These are phyloP conservation scores for Synergus umbraculus DNA, from an alignment of 2,888 invertebrate genomes.

Conservation along the genomic window DNA sequence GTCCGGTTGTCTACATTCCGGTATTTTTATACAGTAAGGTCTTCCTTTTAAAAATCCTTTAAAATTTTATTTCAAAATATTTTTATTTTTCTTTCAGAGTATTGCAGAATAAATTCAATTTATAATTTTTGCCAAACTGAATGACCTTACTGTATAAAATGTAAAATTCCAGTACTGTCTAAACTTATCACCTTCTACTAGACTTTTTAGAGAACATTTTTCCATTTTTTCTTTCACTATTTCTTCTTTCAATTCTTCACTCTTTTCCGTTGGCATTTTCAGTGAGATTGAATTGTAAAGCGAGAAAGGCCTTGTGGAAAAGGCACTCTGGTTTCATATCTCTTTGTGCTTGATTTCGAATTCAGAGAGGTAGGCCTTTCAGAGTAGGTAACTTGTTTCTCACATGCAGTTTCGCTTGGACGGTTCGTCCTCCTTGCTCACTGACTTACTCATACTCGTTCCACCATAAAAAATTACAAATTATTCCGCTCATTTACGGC, in stretches of 20 bases:
- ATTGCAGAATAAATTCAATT: neutral
- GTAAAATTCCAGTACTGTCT: neutral
- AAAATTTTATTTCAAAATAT: neutral
- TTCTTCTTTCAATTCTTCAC: neutral
- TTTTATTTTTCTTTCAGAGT: neutral
- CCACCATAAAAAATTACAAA: conserved; percentile 21
- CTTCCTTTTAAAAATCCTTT: neutral
- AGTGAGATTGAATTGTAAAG: conserved; percentile 33
- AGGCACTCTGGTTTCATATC: conserved; percentile 33
- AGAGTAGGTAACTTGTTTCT: conserved; percentile 33
- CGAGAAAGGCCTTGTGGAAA: conserved; percentile 33
- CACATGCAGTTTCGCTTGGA: conserved; percentile 30
- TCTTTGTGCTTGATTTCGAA: conserved; percentile 38
- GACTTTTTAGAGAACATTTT: conserved; percentile 1
- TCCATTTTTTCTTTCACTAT: conserved; percentile 4
- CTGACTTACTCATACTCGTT: conserved; percentile 30
- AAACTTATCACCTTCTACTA: neutral
- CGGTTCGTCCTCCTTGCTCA: conserved; percentile 27
- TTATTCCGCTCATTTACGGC: conserved; percentile 32
- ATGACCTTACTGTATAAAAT: neutral
- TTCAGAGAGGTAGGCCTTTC: conserved; percentile 37
- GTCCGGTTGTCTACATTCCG: conserved; percentile 8
- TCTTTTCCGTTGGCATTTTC: conserved; percentile 1
- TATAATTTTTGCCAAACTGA: neutral
- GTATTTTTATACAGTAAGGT: conserved; percentile 17